Conservation (phyloP, 2,113 vertebrate species). For the Lonchura striata region DNA sequence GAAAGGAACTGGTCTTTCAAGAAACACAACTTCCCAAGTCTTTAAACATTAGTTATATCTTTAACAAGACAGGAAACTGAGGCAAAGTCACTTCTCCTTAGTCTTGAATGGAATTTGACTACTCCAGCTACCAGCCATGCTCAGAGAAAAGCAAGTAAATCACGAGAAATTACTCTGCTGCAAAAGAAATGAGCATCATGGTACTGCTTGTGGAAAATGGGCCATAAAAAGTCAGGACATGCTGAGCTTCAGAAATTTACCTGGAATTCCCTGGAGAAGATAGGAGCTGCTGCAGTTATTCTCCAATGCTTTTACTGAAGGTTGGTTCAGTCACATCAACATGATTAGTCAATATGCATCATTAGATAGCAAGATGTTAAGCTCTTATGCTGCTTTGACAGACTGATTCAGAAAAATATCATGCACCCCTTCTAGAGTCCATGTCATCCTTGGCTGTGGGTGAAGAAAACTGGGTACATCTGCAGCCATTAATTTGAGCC, state of each 20-base stretch:
- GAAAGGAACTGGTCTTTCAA: background rate
- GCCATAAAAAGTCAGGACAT: background rate
- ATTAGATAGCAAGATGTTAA: background rate
- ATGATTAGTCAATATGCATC: background rate
- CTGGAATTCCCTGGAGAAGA: background rate
- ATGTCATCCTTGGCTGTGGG: background rate
- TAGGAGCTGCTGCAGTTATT: background rate
- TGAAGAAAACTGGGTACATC: background rate
- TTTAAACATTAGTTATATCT: background rate
- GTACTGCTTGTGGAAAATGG: background rate
- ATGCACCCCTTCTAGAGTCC: background rate
- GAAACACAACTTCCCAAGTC: background rate
- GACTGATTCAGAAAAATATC: background rate
- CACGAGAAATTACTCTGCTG: background rate
- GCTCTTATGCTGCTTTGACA: background rate
- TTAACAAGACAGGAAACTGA: background rate
- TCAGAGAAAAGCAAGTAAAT: background rate
- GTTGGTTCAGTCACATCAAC: background rate
- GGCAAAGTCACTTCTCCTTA: background rate
- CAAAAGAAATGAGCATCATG: background rate
- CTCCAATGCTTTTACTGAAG: background rate
- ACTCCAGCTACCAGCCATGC: background rate
- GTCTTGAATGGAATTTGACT: background rate
- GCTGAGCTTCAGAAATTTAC: background rate
- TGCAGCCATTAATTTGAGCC: background rate